Base-by-base conservation (phyloP, 2,888 invertebrate genomes). In the Catocala nupta region DNA sequence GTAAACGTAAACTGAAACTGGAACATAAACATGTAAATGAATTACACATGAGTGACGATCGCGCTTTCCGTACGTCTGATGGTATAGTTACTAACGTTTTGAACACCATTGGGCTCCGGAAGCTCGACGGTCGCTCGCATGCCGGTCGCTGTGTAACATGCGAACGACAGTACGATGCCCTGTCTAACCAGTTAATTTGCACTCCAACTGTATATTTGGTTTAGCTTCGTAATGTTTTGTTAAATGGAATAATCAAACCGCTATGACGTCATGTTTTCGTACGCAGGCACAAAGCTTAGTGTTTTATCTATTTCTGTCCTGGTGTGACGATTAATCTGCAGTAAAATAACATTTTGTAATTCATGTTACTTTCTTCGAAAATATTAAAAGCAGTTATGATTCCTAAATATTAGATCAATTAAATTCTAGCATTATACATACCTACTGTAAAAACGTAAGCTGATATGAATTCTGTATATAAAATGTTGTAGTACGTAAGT, bases 131-230 rank as follows among this genome's bases (percentile, higher is more conserved):
- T 13, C 47, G 52, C 39, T 63, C 45, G 50, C 34, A 51, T 53
- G 56, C 60, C 59, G 54, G 59, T 61, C 62, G 59, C 66, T 50
- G 45, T 42, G 48, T 57, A 65, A 68, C 57, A 59, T 58, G 57
- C 63, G 53, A 47, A 36, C 59, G 63, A 61, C 61, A 60, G 61
- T 62, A 33, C 70, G 63, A 66, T 63, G 61, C 52, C 65, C 65
- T 59, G 52, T 16, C 50, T 58, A 59, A 70, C 65, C 60, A 50
- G 55, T 59, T 58, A 50, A 67, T 63, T 70, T 51, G 55, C 63
- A 59, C 34, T 45, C 55, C 47, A 59, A 54, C 25, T 42, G 57
- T 54, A 58, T 57, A 33, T 53, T 43, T 33, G 43, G n/a, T 43
- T 43, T 52, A 10, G 9, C 16, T 25, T n/a, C 13, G 13, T 16